Evolutionary conservation across 1,140 invertebrate genomes (phyloP), one percentile per base, ranked within the genome.

Genomic region (Diachasmimorpha longicaudata): DNA sequence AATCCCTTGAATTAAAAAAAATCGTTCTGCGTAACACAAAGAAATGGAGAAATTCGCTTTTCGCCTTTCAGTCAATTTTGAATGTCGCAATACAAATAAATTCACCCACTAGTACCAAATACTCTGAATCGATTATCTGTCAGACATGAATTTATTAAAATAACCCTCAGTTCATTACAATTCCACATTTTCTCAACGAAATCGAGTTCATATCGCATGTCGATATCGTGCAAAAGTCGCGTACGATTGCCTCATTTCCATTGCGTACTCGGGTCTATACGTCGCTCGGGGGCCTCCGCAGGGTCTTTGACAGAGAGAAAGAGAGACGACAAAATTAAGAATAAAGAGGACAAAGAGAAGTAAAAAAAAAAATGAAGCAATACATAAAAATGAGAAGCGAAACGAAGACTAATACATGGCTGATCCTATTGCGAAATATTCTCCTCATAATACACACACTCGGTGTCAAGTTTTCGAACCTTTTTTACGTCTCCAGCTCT

Each of bases 361-460:
- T 21, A 31, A 42, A 11, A 4, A 63, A 63, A n/a, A 72, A 11
- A 16, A n/a, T 37, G 10, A 31, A 31, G 31, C 31, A 31, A 31
- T 31, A 31, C n/a, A 48, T 21, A 25, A 21, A 70, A 14, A 46
- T n/a, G 21, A 23, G 21, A 72, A 36, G 48, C 14, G 11, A 55
- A 72, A 58, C 52, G 31, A 55, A 72, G 52, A 72, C 48, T 72
- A 55, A 25, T 36, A 19, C 14, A 31, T 42, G 31, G 23, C 11
- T 37, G 70, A 72, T 58, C 36, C 55, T 31, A 72, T 72, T 72
- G 71, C 52, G 52, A 72, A 72, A 72, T 63, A 11, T 16, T 39
- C 36, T 63, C 23, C 39, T 66, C 63, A 63, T 25, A 63, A 63
- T 25, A 63, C 23, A 63, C 55, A 58, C 13, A 10, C 58, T 63